Base-by-base conservation (phyloP, 1,140 invertebrate species). In the Drosophila pseudoananassae region DNA sequence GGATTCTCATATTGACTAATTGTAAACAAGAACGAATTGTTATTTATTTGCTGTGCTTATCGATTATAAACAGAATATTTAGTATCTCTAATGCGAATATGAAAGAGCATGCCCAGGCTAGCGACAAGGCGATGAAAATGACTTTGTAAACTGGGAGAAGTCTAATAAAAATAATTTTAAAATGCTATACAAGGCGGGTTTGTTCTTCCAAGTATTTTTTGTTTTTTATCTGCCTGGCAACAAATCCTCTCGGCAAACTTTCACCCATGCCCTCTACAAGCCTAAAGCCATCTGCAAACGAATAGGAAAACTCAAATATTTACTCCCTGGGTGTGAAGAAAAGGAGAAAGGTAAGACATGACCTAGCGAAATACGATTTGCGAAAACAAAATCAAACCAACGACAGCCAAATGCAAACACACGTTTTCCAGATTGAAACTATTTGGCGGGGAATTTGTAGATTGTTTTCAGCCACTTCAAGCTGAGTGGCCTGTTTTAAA, bases 301-400 rank as follows among this genome's bases (percentile, higher is more conserved):
- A 46, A 75, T 69, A 40, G 15, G 52, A 45, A 65, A 75, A 65
- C 63, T 59, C 74, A 81, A 85, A 85, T 85, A 87, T 85, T 85
- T 85, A 74, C 78, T 25, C 52, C 36, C 54, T 49, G 23, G 78
- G 58, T 82, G 61, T 31, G 61, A 76, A 47, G 45, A 58, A 49
- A 49, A 61, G 50, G 45, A 31, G 50, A 71, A 76, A 61, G 47
- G 60, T 50, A 60, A 46, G 53, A 20, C 10, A 56, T 23, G 61
- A 31, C 27, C 40, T 45, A 46, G 10, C 4, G 8, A 43, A 68
- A 55, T 15, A 52, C 20, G 40, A 51, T 43, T 43, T 17, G 43
- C 1, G 47, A 50, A 38, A 51, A 46, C 8, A 53, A 45, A 81
- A 55, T 54, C 56, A 73, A 52, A 56, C 31, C 55, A 49, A 73